Evolutionary conservation across 2,888 invertebrate genomes (phyloP), one percentile per base, ranked within the genome.

Genomic region (Parthenolecanium corni): DNA sequence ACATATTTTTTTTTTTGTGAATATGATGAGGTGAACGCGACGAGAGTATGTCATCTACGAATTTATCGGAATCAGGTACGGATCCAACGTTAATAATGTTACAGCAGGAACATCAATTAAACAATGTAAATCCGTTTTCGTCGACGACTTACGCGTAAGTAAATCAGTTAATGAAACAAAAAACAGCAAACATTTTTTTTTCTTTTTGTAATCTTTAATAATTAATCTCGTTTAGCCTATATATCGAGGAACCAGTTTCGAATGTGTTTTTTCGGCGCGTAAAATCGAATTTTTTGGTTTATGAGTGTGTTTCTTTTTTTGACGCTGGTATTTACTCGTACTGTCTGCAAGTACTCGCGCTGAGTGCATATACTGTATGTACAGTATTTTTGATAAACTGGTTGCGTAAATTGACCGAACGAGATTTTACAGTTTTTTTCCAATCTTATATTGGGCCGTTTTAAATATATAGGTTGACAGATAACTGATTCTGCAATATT

Each of bases 91-190:
- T 61, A 61, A 61, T 61, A 61, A 61, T 61, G 61, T 51, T 61
- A 51, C 61, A 61, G 40, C 61, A 61, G 38, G 61, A 61, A 61
- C 61, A 61, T 61, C 61, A 61, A 61, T 61, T 61, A 61, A 58
- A 58, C 47, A 58, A 58, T 47, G 47, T 58, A 47, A 61, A 61
- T 61, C 61, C 61, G 51, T 61, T 61, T 38, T 21, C 61, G 23
- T 61, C 61, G 47, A 51, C 61, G 49, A 40, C 54, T 40, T 61
- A 61, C 61, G 36, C 61, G 61, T 61, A 51, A 61, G 61, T 61
- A 49, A 49, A 61, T 44, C 14, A 46, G 40, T 42, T 31, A 31
- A 31, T 4, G 4, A 6, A 31, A 31, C 9, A 9, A 31, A 31
- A 31, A 31, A 31, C 31, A 31, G 5, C 31, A 31, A 31, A 31